These are phyloP conservation scores for Lasioglossum zephyrum DNA, from an alignment of 2,888 invertebrate genomes.

Conservation along the genomic window DNA sequence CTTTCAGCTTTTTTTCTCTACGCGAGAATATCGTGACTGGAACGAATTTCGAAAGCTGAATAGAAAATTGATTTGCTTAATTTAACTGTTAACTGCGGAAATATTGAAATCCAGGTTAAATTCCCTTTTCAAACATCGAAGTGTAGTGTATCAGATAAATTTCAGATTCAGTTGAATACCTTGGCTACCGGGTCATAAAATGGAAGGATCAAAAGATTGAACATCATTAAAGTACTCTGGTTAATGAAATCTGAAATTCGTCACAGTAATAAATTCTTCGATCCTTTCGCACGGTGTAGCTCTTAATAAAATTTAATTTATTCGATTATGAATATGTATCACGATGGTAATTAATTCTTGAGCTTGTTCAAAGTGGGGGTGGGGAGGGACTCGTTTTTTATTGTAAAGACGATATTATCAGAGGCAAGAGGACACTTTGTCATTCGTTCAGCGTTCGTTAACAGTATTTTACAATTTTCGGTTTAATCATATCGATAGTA, in stretches of 20 bases:
- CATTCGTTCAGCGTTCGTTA: background rate
- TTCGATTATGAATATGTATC: background rate
- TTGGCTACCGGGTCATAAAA: background rate
- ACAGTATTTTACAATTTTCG: background rate
- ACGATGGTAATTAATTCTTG: background rate
- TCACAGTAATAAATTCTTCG: background rate
- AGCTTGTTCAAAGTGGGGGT: background rate
- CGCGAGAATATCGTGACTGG: background rate
- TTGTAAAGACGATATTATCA: background rate
- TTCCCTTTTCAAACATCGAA: background rate
- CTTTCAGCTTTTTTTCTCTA: background rate
- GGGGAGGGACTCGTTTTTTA: background rate
- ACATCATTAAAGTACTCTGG: background rate
- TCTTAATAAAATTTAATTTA: background rate
- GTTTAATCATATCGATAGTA: background rate
- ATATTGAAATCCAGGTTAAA: background rate
- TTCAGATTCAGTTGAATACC: background rate
- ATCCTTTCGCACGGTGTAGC: background rate
- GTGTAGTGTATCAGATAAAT: background rate
- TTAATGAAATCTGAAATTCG: background rate
- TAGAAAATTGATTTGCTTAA: background rate
- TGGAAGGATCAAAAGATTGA: background rate
- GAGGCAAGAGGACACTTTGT: background rate
- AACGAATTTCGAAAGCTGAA: background rate
- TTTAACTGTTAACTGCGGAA: background rate